These are phyloP conservation scores for Fregetta grallaria DNA, from an alignment of 2,113 vertebrate genomes.

Conservation along the genomic window DNA sequence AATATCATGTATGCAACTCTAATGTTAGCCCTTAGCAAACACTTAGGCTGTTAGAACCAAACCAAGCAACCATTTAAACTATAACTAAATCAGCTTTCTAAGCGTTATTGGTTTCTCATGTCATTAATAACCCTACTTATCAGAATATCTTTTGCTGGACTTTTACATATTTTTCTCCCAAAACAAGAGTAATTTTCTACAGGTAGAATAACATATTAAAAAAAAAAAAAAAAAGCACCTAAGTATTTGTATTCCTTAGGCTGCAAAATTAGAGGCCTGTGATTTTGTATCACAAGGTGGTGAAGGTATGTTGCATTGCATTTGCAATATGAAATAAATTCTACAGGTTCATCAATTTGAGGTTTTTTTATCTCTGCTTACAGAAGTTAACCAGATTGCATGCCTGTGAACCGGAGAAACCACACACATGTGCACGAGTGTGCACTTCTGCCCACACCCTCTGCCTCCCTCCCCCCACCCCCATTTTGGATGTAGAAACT, in stretches of 20 bases:
- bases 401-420: not conserved
- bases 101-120: not conserved
- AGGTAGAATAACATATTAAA: not conserved
- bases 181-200: not conserved
- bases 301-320: not conserved
- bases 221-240: not conserved
- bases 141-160: not conserved
- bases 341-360: not conserved
- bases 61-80: not conserved
- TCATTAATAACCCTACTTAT: not conserved
- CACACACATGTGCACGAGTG: not conserved
- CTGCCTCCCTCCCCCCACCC: too few relatives aligned
- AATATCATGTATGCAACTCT: accelerated
- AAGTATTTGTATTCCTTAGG: not conserved
- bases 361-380: not conserved
- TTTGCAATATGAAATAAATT: not conserved
- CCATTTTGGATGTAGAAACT: not conserved
- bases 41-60: not conserved
- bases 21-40: not conserved
- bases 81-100: not conserved
- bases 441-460: not conserved
- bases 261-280: not conserved
- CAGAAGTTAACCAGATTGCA: not conserved
- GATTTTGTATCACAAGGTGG: not conserved
- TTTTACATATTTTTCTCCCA: not conserved